These are phyloP conservation scores for Teleogryllus oceanicus DNA, from an alignment of 2,888 invertebrate genomes.

Conservation along the genomic window DNA sequence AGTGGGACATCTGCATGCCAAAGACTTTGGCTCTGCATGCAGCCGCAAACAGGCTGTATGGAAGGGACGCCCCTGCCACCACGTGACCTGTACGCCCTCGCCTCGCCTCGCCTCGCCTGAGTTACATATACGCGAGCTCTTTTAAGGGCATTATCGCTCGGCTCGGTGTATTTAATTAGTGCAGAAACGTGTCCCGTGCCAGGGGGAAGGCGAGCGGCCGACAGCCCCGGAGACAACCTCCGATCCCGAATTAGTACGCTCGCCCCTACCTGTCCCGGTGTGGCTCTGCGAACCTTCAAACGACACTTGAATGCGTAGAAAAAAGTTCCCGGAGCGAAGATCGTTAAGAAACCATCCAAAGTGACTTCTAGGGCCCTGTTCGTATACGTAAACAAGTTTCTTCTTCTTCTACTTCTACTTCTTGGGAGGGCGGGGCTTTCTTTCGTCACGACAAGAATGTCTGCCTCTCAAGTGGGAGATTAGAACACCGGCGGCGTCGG, in stretches of 20 bases:
- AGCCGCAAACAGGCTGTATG: conserved; percentile 2
- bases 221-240: too few relatives aligned
- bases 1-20: not conserved
- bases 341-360: too few relatives aligned
- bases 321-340: too few relatives aligned
- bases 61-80: not conserved
- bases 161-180: not conserved
- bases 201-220: not conserved
- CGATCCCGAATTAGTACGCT: too few relatives aligned
- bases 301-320: too few relatives aligned
- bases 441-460: not conserved
- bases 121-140: not conserved
- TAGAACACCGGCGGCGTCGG: not conserved
- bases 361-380: too few relatives aligned
- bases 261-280: too few relatives aligned
- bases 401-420: too few relatives aligned
- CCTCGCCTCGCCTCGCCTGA: not conserved
- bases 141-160: not conserved
- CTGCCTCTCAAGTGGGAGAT: not conserved
- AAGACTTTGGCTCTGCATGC: not conserved
- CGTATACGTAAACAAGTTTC: too few relatives aligned
- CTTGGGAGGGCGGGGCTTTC: too few relatives aligned
- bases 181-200: not conserved
- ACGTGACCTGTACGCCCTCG: not conserved
- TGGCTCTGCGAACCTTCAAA: too few relatives aligned